Conservation (phyloP, 2,113 vertebrate species). For the Lasiurus cinereus region DNA sequence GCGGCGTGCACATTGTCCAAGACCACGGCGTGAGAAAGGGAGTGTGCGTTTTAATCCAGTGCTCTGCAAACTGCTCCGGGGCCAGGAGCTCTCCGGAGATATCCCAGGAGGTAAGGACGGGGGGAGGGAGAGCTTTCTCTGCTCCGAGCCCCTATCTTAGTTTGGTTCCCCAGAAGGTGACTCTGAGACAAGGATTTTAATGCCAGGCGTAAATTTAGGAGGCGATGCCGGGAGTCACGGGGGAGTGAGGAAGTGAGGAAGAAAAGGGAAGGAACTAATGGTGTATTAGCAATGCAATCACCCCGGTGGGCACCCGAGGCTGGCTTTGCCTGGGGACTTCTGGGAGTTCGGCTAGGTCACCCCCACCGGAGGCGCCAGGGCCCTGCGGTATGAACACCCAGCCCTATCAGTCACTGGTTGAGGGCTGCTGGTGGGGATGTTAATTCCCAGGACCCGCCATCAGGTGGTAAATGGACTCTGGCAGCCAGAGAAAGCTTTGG, state of each 20-base stretch:
- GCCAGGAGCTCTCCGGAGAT: not conserved
- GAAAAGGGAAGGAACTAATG: not conserved
- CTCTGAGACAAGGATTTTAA: not conserved
- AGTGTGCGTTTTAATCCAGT: not conserved
- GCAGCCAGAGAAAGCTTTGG: not conserved
- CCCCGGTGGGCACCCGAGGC: too few species aligned
- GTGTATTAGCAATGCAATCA: not conserved
- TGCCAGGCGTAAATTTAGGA: not conserved
- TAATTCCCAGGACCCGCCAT: not conserved
- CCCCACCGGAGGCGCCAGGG: accelerated
- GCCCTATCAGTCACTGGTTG: not conserved
- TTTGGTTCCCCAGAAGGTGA: not conserved
- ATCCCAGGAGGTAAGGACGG: not conserved
- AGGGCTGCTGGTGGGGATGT: not conserved
- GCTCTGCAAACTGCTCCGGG: not conserved
- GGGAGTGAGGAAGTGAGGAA: not conserved
- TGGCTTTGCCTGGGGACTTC: not conserved
- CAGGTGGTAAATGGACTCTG: not conserved
- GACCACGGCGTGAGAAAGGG: not conserved
- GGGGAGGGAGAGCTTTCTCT: not conserved
- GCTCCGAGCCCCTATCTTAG: not conserved
- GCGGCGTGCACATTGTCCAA: accelerated
- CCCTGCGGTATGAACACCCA: accelerated
- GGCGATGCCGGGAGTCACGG: not conserved
- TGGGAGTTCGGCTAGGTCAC: not conserved